Percentiles rank a stretch among this genome's conserved stretches.
phyloP scores from a whole-genome alignment of 1,140 invertebrate species.

The Xylocopa sonorina region DNA sequence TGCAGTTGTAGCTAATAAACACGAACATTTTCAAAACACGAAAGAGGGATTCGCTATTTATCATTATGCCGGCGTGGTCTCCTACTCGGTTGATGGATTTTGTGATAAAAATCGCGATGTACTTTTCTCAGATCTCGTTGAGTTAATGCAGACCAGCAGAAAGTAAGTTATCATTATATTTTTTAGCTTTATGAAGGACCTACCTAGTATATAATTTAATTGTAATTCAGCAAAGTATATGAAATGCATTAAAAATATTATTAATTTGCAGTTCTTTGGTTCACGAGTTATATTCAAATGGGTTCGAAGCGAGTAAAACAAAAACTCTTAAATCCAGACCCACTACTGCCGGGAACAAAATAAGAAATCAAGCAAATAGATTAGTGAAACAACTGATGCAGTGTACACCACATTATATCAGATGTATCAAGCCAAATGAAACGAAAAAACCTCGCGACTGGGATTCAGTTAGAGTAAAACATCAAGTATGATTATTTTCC shows the following conservation, averaged over 20 bases:
- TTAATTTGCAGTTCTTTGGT: conserved; percentile 84
- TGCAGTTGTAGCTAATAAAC: conserved; percentile 79
- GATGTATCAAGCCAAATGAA: conserved; percentile 92
- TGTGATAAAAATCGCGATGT: conserved; percentile 91
- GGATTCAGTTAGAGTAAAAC: conserved; percentile 85
- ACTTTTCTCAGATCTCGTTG: conserved; percentile 88
- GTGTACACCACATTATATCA: conserved; percentile 89
- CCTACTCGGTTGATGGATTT: conserved; percentile 88
- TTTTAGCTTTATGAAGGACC: too few species aligned
- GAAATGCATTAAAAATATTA: background rate
- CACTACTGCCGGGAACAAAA: conserved; percentile 89
- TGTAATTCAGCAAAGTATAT: background rate
- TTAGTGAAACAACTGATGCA: conserved; percentile 88
- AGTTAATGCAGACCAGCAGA: conserved; percentile 88
- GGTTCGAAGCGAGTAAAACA: conserved; percentile 76
- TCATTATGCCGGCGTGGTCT: conserved; percentile 90
- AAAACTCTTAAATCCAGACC: conserved; percentile 84
- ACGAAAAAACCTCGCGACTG: conserved; percentile 89
- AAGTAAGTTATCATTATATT: conserved; percentile 83
- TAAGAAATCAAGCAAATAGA: conserved; percentile 88
- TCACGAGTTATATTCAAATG: conserved; percentile 85
- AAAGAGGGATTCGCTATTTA: conserved; percentile 86
- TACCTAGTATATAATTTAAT: background rate
- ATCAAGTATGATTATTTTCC: conserved; percentile 74
- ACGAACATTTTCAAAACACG: conserved; percentile 85